These are phyloP conservation scores for Drosophila neutralis DNA, from an alignment of 2,888 invertebrate genomes.

Conservation along the genomic window DNA sequence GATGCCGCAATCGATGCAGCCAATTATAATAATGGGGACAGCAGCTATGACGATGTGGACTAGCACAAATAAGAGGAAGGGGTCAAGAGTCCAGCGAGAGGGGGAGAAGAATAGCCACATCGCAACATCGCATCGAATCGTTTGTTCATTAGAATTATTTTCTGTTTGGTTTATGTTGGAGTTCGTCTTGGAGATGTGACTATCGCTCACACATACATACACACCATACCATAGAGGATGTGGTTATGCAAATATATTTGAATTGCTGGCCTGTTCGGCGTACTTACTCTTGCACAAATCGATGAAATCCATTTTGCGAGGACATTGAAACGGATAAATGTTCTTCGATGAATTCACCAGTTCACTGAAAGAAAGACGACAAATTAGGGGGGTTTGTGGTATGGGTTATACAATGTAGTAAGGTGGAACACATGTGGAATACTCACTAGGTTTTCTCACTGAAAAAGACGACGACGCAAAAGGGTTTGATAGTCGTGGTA, in stretches of 20 bases:
- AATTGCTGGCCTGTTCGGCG: background rate
- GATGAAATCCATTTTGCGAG: slow-evolving; percentile 92
- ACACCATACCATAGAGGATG: background rate
- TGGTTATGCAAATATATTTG: background rate
- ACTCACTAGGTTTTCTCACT: slow-evolving; percentile 93
- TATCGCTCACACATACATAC: no score
- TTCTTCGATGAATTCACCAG: slow-evolving; percentile 89
- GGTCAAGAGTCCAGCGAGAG: background rate
- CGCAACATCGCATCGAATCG: background rate
- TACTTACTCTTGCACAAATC: slow-evolving; percentile 91
- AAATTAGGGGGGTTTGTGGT: no score
- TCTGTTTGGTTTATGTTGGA: background rate
- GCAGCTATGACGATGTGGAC: background rate
- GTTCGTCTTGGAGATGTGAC: background rate
- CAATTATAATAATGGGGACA: background rate
- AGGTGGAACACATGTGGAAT: background rate
- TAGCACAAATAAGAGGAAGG: background rate
- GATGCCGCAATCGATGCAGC: no score
- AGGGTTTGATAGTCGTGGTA: slow-evolving; percentile 88
- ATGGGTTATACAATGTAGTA: background rate
- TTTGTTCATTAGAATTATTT: background rate
- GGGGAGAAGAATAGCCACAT: background rate
- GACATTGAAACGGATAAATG: slow-evolving; percentile 92
- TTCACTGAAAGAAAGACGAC: slow-evolving; percentile 87
- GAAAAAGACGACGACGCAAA: slow-evolving; percentile 93